Evolutionary conservation across 2,797 vertebrate species (phyloP).

Genomic region (Micrastur ruficollis): DNA sequence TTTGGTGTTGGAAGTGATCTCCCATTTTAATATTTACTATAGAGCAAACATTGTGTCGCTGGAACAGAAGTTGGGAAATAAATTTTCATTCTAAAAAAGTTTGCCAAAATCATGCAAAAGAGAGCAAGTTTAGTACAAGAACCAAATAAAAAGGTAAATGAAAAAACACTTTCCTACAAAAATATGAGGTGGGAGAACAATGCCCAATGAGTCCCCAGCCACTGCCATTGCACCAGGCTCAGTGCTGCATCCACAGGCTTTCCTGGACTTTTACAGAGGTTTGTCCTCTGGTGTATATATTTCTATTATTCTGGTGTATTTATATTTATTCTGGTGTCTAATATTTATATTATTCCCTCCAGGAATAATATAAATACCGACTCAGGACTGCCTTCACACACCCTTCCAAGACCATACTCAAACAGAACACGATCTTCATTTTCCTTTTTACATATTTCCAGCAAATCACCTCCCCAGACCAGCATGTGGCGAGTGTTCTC

Average conservation of each 20-base stretch:
- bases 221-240: background rate
- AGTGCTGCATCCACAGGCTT: background rate
- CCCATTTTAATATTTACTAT: background rate
- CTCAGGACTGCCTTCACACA: fast-evolving
- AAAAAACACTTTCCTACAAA: background rate
- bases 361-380: background rate
- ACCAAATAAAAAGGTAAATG: background rate
- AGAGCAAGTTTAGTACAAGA: background rate
- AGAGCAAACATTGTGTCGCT: background rate
- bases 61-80: background rate
- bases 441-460: background rate
- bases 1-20: background rate
- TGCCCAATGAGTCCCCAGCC: background rate
- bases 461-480: background rate
- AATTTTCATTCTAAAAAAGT: background rate
- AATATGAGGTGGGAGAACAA: background rate
- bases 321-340: background rate
- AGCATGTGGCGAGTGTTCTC: background rate
- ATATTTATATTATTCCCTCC: background rate
- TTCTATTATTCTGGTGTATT: background rate
- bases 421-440: background rate
- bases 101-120: background rate
- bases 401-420: background rate
- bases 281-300: background rate
- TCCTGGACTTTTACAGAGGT: background rate